phyloP scores from a whole-genome alignment of 35 echinoderm and acorn worm genomes.

The Apostichopus parvimensis region DNA sequence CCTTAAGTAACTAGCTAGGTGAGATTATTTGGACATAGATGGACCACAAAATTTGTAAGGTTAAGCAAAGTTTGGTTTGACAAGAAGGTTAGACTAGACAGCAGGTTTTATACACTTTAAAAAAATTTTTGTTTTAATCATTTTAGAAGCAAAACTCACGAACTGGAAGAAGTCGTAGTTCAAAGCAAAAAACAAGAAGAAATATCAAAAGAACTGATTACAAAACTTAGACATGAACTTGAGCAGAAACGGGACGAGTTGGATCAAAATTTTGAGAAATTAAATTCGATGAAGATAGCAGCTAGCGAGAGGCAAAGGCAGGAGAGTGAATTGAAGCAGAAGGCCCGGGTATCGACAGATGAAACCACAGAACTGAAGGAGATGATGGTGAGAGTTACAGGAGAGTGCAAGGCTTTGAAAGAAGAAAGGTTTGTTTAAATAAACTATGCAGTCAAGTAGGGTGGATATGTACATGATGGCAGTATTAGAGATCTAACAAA shows the following conservation, averaged over 20 bases:
- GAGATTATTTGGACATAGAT: not conserved
- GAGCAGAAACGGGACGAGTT: constrained; percentile 61
- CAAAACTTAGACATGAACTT: constrained; percentile 74
- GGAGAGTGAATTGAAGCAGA: constrained; percentile 39
- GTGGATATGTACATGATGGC: no score
- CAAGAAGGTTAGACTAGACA: no score
- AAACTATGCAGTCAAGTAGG: not conserved
- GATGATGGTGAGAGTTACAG: constrained; percentile 50
- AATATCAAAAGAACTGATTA: constrained; percentile 63
- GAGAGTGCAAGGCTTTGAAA: constrained; percentile 74
- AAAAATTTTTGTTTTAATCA: no score
- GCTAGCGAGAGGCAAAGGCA: constrained; percentile 40
- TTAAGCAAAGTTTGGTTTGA: no score
- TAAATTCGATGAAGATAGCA: constrained; percentile 40
- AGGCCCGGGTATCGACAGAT: constrained; percentile 28
- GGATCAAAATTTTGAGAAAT: constrained; percentile 18
- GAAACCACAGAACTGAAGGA: constrained; percentile 66
- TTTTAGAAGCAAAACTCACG: constrained; percentile 75
- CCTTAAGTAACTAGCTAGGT: no score
- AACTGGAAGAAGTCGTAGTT: constrained; percentile 67
- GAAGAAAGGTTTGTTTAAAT: constrained; percentile 65
- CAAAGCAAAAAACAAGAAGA: constrained; percentile 70
- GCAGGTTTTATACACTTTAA: no score
- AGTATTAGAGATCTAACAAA: no score
- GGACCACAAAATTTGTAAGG: not conserved